Evolutionary conservation across 2,113 vertebrate species (phyloP), one percentile per base, ranked within the genome.

Genomic region (Microcebus lehilahytsara): DNA sequence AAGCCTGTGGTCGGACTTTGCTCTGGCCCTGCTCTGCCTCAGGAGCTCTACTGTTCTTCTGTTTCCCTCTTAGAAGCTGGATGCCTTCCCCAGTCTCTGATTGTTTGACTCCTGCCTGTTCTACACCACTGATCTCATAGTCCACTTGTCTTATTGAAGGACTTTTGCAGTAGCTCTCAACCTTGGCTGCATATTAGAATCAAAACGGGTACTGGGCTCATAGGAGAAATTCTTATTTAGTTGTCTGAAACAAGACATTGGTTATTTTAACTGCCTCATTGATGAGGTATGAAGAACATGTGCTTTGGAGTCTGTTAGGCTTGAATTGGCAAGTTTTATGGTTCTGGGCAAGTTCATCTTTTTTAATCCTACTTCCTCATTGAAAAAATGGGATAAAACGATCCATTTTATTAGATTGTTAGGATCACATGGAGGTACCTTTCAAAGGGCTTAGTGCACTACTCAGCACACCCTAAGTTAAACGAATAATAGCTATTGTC

Each of bases 321-420:
- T 83, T 83, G 56, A 56, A 83, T 95, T 92, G 94, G 34, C 83
- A 89, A 78, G 66, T 93, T 96, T 72, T 78, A 25, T 92, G 58
- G 58, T 96, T 95, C 34, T 53, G 62, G 60, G 34, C 13, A 97
- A 77, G 34, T 92, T 92, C 83, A 72, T 93, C 51, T 60, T 93
- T 96, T 79, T 53, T 58, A 95, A 95, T 20, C 56, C 58, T 56
- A 93, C 94, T 91, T 96, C 72, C 49, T 96, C 37, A 64, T 83
- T 67, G 93, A 81, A 94, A 96, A 87, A 85, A 13, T 58, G 77
- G 66, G 40, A 37, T 96, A 95, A 98, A 95, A 74, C 56, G 40
- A 94, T 49, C 30, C 56, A 25, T 93, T 95, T 88, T 83, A 60
- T 93, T 96, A 49, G 71, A 42, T 37, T 64, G 34, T 88, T 91